A percentile compares a stretch with the other conserved stretches of the same genome.
phyloP scores from a whole-genome alignment of 2,888 invertebrate species.

The Diadegma fenestrale region DNA sequence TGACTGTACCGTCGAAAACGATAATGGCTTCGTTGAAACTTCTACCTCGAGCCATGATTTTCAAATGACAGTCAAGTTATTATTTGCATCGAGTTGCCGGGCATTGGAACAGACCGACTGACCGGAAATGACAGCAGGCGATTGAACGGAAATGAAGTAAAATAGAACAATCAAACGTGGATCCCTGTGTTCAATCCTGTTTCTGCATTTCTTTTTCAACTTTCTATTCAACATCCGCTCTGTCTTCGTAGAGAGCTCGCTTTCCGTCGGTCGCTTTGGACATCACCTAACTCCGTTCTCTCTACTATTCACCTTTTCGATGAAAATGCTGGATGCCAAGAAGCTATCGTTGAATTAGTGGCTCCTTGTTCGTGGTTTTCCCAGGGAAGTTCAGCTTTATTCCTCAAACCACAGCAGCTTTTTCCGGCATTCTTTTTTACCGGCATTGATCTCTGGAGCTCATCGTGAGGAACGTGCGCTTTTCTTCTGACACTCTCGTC shows the following conservation, averaged over 20 bases:
- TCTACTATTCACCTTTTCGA: constrained; percentile 4
- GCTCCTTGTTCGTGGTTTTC: constrained; percentile 72
- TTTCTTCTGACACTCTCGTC: neutral
- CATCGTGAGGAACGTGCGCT: constrained; percentile 2
- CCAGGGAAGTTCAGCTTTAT: constrained; percentile 36
- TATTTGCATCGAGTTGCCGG: neutral
- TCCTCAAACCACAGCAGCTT: constrained; percentile 31
- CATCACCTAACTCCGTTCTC: constrained; percentile 13
- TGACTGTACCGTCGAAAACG: neutral
- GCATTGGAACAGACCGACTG: constrained; percentile 12
- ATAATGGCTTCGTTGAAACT: neutral
- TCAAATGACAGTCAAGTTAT: constrained; percentile 16
- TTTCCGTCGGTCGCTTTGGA: constrained; percentile 20
- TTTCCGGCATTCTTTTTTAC: constrained; percentile 16
- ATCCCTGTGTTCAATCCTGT: constrained; percentile 10
- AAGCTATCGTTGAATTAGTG: constrained; percentile 78
- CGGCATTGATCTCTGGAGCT: constrained; percentile 33
- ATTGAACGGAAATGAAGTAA: constrained; percentile 15
- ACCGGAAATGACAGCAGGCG: constrained; percentile 19
- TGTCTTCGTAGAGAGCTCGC: constrained; percentile 13
- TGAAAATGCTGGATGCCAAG: constrained; percentile 25
- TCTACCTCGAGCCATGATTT: neutral
- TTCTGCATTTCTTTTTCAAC: constrained; percentile 16
- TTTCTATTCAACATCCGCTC: constrained; percentile 13
- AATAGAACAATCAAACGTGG: constrained; percentile 9